Conservation (phyloP, 2,113 vertebrate species). For the Corythoichthys haematopterus region DNA sequence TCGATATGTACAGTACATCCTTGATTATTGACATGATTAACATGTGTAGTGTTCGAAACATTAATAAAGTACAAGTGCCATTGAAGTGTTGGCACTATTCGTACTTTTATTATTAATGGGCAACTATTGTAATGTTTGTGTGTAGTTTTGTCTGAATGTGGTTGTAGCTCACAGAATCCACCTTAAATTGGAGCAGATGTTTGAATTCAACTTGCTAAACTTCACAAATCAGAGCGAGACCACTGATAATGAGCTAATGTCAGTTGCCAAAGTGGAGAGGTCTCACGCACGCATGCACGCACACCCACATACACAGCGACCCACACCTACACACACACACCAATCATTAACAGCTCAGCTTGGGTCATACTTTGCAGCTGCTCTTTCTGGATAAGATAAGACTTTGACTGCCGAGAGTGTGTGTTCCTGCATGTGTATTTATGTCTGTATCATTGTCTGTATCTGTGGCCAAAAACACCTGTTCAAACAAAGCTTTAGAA, state of each 20-base stretch:
- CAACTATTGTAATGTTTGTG: background rate
- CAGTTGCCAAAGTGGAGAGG: conserved; percentile 49
- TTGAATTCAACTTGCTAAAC: conserved; percentile 66
- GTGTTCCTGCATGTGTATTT: conserved; percentile 34
- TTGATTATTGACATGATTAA: too few relatives aligned
- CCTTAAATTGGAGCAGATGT: conserved; percentile 70
- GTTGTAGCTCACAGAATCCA: conserved; percentile 49
- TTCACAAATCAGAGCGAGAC: conserved; percentile 71
- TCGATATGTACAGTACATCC: too few relatives aligned
- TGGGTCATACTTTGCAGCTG: conserved; percentile 69
- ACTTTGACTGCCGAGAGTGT: conserved; percentile 49
- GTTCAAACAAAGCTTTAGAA: conserved; percentile 71
- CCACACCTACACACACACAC: conserved; percentile 26
- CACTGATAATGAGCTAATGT: conserved; percentile 66
- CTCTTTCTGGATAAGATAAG: conserved; percentile 76
- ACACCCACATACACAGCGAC: conserved; percentile 22
- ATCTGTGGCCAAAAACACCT: conserved; percentile 65
- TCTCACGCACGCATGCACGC: conserved; percentile 21
- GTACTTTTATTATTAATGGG: background rate
- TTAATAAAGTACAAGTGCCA: too few relatives aligned
- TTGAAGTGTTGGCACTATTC: background rate
- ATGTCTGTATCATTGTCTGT: conserved; percentile 49
- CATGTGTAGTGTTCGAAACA: too few relatives aligned
- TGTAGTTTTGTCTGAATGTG: conserved; percentile 14
- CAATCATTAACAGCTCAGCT: conserved; percentile 72